Base-by-base conservation (phyloP, 2,797 vertebrate genomes). In the Malurus splendens region DNA sequence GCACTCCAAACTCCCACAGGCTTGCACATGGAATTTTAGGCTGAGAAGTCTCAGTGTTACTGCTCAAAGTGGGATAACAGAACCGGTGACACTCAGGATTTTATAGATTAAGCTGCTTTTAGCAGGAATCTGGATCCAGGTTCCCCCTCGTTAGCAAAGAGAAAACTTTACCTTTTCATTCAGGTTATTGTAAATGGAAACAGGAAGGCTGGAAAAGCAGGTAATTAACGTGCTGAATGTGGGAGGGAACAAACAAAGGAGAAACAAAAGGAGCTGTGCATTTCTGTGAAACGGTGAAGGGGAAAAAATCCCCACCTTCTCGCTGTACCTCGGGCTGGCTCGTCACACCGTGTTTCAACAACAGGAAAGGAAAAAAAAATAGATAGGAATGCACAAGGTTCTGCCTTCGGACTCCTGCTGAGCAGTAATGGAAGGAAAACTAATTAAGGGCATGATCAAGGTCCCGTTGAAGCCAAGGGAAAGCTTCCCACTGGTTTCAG, bases 371-470 rank as follows among this genome's bases (percentile, higher is more conserved):
- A 67, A 78, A 86, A 67, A 79, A 76, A 84, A 62, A n/a, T 42
- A 64, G 30, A 12, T 24, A 77, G 72, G 13, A 90, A 54, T 30
- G 20, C 51, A 25, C 51, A 82, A 71, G 61, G 65, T 67, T 89
- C 47, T 91, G 85, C 87, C 90, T 89, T 89, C 65, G 65, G 72
- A 52, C n/a, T 60, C 93, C 89, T 77, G 72, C 89, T 80, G 90
- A 77, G 90, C 72, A 77, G 30, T 93, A 92, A 91, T 92, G 90
- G 78, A 87, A 89, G 50, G 67, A 24, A 48, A 85, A 82, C 79
- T 93, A 91, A 95, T 90, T 89, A 92, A 89, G 55, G 68, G 25
- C 32, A 19, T 89, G 90, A 95, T 93, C 78, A 82, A 90, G 84
- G 79, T 22, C 57, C 55, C 7, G 54, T 27, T 85, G 90, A 89